Evolutionary conservation across 2,888 invertebrate genomes (phyloP), one percentile per base, ranked within the genome.

Genomic region (Chaetogeoica ovagalla): DNA sequence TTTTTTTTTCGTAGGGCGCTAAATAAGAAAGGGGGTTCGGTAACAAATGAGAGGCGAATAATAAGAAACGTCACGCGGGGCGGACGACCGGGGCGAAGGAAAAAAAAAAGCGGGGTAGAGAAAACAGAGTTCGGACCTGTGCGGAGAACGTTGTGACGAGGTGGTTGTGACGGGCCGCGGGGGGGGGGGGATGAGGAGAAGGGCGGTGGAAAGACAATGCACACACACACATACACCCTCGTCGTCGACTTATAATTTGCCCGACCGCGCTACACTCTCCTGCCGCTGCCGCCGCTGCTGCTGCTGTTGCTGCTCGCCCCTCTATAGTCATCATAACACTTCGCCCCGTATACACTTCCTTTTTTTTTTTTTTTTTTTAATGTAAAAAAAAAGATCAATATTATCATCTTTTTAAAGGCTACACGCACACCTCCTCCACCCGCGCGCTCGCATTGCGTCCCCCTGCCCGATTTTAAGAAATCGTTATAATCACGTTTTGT

Each of bases 401-500:
- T 82, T 82, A 82, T 82, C 82, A 82, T 82, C 82, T 82, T 82
- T 82, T 82, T 81, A 81, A 82, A 81, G 81, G 82, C 81, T 82
- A 81, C 79, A 81, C 82, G 74, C 81, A 68, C 82, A 7, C 70
- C 81, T 79, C 70, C 82, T n/a, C 74, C 81, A 7, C 73, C 57
- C 70, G 66, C 81, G 55, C 69, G 23, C 30, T 4, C 30, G 30
- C 30, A 30, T n/a, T n/a, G n/a, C n/a, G n/a, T n/a, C n/a, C 30
- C 65, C 87, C 30, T 87, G 23, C 39, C 63, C 79, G 79, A 71
- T 79, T 71, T 79, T 79, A 71, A 71, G 71, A 79, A 79, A 79
- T 79, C 79, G 79, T 79, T 79, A 79, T 71, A 71, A 79, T 79
- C 79, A 79, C 79, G 79, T 71, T 79, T 71, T 8, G 71, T 71